phyloP scores from a whole-genome alignment of 1,140 invertebrate genomes.

The Drosophila truncata region DNA sequence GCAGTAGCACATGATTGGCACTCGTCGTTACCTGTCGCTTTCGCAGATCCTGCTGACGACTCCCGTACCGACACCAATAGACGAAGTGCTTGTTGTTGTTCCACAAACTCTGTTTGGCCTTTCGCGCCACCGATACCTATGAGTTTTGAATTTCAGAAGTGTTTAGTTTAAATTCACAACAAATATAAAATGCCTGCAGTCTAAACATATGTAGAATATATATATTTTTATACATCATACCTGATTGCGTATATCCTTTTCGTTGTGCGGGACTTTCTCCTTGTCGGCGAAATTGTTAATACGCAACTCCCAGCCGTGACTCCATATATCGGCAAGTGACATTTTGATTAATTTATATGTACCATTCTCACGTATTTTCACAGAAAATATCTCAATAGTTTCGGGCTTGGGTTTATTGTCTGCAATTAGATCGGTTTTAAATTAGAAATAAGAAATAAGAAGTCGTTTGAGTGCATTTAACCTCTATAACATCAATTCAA shows the following conservation, averaged over 20 bases:
- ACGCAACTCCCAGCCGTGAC: conserved; percentile 88
- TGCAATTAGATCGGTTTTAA: conserved; percentile 71
- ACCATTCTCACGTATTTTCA: conserved; percentile 87
- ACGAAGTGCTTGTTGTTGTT: conserved; percentile 90
- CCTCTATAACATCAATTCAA: conserved; percentile 34
- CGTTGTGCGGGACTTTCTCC: conserved; percentile 88
- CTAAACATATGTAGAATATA: background rate
- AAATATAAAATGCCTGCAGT: no score
- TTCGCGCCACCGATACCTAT: conserved; percentile 81
- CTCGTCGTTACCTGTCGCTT: conserved; percentile 88
- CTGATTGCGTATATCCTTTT: conserved; percentile 89
- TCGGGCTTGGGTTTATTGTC: conserved; percentile 90
- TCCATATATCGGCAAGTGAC: conserved; percentile 89
- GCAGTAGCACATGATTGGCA: conserved; percentile 77
- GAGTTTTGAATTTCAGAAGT: background rate
- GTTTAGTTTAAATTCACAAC: background rate
- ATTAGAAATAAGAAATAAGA: conserved; percentile 20
- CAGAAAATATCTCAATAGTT: conserved; percentile 88
- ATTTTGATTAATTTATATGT: conserved; percentile 87
- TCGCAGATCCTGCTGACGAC: conserved; percentile 88
- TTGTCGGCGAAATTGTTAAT: conserved; percentile 90
- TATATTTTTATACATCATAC: conserved; percentile 69
- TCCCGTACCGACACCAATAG: conserved; percentile 89
- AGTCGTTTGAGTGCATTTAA: conserved; percentile 6
- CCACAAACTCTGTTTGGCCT: conserved; percentile 86